Base-by-base conservation (phyloP, 2,797 vertebrate genomes). In the Aplochiton taeniatus region DNA sequence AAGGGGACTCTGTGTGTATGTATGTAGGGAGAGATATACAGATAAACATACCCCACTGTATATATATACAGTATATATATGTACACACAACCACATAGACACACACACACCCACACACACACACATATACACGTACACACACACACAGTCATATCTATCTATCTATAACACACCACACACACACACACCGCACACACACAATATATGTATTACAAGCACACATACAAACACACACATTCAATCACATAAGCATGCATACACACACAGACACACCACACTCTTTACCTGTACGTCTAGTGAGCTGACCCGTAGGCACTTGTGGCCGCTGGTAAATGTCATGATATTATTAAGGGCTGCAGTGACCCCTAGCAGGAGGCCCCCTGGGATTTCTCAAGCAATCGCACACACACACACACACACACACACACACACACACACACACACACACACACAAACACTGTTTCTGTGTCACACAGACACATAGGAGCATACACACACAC, bases 91-190 rank as follows among this genome's bases (percentile, higher is more conserved):
- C n/a, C n/a, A n/a, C n/a, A n/a, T n/a, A n/a, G 48, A 68, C 63
- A 60, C 45, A 74, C 55, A 70, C 59, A 61, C 31, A 43, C n/a
- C 19, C 47, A 69, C 17, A 44, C 53, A 57, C 63, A 57, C 50
- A 44, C 53, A 11, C 11, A 50, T 20, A 50, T 50, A 53, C 13
- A 54, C 20, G 51, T 48, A 31, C 13, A 50, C 53, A 13, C 51
- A 65, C 17, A 11, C 1, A 12, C 9, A 1, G n/a, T 52, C 58
- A 46, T 18, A 51, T n/a, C n/a, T n/a, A n/a, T n/a, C n/a, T n/a
- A n/a, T n/a, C n/a, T n/a, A n/a, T n/a, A n/a, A 52, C 61, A 43
- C 14, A 63, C 51, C n/a, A 55, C 12, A 60, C 42, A 46, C 58
- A 61, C 9, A 52, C 8, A 5, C 9, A n/a, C 16, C 45, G 44